phyloP scores from a whole-genome alignment of 1,140 invertebrate genomes.

The Orchestia grillus region DNA sequence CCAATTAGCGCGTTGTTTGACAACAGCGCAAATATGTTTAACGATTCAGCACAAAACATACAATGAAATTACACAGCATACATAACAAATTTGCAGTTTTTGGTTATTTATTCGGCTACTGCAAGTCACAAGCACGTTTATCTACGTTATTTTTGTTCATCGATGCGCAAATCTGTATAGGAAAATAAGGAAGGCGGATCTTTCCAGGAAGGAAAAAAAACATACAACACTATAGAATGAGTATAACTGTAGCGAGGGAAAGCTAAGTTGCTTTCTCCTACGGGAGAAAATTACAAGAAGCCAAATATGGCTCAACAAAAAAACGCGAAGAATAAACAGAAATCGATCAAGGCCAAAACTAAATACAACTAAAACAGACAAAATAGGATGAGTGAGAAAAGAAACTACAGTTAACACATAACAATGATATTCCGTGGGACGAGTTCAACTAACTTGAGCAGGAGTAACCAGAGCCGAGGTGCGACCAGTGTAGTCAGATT shows the following conservation, averaged over 20 bases:
- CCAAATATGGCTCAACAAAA: neutral
- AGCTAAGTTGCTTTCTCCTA: neutral
- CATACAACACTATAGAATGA: neutral
- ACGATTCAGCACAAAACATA: neutral
- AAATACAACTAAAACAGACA: neutral
- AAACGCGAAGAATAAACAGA: neutral
- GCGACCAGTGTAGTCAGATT: neutral
- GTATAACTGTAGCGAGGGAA: neutral
- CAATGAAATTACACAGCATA: neutral
- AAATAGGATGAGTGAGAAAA: neutral
- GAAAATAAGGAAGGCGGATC: neutral
- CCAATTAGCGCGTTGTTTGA: neutral
- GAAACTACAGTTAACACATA: neutral
- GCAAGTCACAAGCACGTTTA: neutral
- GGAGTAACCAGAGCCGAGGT: neutral
- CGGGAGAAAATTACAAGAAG: neutral
- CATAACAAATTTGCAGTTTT: neutral
- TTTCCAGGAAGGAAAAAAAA: neutral
- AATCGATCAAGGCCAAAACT: neutral
- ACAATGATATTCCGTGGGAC: neutral
- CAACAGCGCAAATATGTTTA: neutral
- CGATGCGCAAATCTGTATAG: neutral
- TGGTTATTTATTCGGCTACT: neutral
- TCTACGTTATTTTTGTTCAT: neutral
- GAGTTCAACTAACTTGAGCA: neutral